Evolutionary conservation across 2,888 invertebrate species (phyloP).

Genomic region (Petrolisthes cinctipes): DNA sequence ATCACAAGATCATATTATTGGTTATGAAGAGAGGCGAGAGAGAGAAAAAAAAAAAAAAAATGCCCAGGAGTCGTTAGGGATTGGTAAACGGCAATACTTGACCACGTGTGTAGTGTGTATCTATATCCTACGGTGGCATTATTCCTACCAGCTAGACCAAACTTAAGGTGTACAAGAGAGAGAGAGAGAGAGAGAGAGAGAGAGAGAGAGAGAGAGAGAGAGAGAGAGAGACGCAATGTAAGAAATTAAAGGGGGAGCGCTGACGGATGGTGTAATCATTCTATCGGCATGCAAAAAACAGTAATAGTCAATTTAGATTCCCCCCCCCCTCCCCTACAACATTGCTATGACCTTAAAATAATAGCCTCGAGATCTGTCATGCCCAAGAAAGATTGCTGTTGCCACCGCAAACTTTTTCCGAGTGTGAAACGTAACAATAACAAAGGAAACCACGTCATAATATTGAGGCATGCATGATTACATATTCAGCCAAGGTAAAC

Average conservation of each 20-base stretch:
- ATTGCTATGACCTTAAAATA: not conserved
- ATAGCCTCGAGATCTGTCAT: not conserved
- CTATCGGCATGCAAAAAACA: not conserved
- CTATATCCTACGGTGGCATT: too few species aligned
- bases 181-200: conserved; percentile 7
- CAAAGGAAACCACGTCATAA: too few species aligned
- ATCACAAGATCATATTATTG: too few species aligned
- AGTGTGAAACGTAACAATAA: too few species aligned
- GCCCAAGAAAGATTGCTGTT: not conserved
- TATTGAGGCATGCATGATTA: too few species aligned
- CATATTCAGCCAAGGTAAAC: too few species aligned
- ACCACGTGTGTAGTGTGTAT: too few species aligned
- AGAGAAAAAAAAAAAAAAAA: not conserved
- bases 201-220: not conserved
- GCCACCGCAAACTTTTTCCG: not conserved
- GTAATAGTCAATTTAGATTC: not conserved
- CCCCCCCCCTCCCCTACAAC: not conserved
- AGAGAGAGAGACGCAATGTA: not conserved
- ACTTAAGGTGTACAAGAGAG: not conserved
- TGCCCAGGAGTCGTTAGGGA: not conserved
- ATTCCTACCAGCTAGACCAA: too few species aligned
- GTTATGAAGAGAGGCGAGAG: not conserved
- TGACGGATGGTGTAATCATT: not conserved
- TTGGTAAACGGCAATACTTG: not conserved
- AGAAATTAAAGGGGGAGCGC: not conserved